A percentile compares a stretch with the other conserved stretches of the same genome.
Evolutionary conservation across 2,113 vertebrate genomes (phyloP).

Genomic region (Apteryx owenii): DNA sequence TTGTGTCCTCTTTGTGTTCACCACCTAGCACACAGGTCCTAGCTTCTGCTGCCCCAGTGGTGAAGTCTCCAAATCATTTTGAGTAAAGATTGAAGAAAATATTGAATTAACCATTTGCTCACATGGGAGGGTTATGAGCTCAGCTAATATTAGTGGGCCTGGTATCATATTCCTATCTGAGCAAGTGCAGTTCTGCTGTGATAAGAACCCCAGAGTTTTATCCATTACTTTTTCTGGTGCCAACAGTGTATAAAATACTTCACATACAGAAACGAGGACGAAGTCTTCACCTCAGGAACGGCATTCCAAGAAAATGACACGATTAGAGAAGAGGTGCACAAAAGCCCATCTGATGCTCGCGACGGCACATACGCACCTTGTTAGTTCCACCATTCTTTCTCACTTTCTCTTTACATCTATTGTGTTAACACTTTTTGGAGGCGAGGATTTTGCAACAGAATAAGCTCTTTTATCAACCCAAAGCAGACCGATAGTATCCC

Average conservation of each 20-base stretch:
- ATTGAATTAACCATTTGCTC: neutral
- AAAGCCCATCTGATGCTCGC: neutral
- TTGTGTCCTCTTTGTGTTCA: neutral
- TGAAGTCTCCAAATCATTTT: neutral
- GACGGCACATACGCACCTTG: neutral
- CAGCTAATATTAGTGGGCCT: accelerated
- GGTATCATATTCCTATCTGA: neutral
- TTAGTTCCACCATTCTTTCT: neutral
- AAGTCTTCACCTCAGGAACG: neutral
- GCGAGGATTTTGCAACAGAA: neutral
- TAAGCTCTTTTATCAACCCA: neutral
- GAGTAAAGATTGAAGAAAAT: neutral
- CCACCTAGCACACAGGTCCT: neutral
- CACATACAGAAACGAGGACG: neutral
- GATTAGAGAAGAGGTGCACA: neutral
- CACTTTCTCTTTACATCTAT: neutral
- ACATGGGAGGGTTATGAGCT: neutral
- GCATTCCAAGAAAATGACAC: slow-evolving; percentile 22
- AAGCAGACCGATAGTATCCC: neutral
- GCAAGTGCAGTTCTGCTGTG: neutral
- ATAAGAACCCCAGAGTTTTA: neutral
- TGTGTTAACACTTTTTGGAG: neutral
- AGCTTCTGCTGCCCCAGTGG: neutral
- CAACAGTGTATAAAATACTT: neutral
- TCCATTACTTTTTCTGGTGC: neutral